A percentile compares a stretch with the other conserved stretches of the same genome.
phyloP scores from a whole-genome alignment of 2,888 invertebrate genomes.

The Argyresthia goedartella region DNA sequence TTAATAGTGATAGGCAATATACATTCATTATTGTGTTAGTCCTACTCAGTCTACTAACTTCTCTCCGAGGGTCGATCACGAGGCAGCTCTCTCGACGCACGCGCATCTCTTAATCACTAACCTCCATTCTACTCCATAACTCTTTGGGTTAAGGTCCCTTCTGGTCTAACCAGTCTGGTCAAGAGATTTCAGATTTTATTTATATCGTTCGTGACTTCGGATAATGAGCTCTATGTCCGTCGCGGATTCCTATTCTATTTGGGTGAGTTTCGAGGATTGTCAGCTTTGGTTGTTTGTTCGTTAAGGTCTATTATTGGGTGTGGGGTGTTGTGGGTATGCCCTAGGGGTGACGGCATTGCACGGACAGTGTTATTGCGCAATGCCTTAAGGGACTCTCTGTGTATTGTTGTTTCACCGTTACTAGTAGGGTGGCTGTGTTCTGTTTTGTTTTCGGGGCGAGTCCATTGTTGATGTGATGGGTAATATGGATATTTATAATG shows the following conservation, averaged over 20 bases:
- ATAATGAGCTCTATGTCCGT: slow-evolving; percentile 20
- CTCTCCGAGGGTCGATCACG: slow-evolving; percentile 3
- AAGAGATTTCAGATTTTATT: slow-evolving; percentile 46
- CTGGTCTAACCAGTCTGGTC: too few species aligned
- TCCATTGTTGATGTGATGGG: neutral
- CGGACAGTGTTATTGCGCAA: slow-evolving; percentile 38
- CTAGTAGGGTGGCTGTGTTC: slow-evolving; percentile 5
- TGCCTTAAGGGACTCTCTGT: slow-evolving; percentile 32
- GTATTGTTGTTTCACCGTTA: slow-evolving; percentile 32
- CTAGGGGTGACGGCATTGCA: slow-evolving; percentile 21
- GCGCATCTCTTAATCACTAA: slow-evolving; percentile 34
- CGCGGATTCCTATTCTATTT: neutral
- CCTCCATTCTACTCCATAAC: slow-evolving; percentile 18
- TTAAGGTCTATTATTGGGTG: slow-evolving; percentile 12
- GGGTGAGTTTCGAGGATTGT: neutral
- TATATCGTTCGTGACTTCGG: slow-evolving; percentile 60
- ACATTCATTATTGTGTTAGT: too few species aligned
- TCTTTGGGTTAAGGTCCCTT: slow-evolving; percentile 13
- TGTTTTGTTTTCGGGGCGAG: too few species aligned
- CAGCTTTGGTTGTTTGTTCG: neutral
- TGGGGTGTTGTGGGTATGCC: slow-evolving; percentile 26
- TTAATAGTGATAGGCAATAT: too few species aligned
- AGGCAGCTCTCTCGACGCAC: slow-evolving; percentile 40
- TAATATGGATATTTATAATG: neutral
- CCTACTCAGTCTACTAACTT: too few species aligned